Base-by-base conservation (phyloP, 2,797 vertebrate species). In the Emydoidea blandingii region DNA sequence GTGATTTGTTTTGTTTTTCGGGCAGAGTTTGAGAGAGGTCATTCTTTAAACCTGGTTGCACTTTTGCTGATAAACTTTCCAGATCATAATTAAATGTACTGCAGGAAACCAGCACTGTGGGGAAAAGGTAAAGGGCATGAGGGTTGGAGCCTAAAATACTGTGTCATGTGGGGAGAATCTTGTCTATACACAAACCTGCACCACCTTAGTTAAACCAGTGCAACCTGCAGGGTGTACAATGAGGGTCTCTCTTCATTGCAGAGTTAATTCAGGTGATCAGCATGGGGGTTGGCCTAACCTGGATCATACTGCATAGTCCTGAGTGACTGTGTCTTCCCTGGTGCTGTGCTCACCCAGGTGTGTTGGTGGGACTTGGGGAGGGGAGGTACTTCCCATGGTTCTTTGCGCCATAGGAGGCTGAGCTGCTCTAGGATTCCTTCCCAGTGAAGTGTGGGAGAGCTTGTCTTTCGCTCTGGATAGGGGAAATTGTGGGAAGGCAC, bases 1-100 rank as follows among this genome's bases (percentile, higher is more conserved):
- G 95, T 85, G 93, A 92, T 90, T 81, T 96, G 29, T 96, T 97
- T 87, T 94, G 53, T 94, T 96, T 96, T 92, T 79, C 72, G 95
- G 93, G 92, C 72, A 94, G 54, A 79, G 95, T 81, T 25, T 95
- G 96, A 97, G 97, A 96, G 92, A 94, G 8, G 78, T 96, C 93
- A 86, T 93, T 96, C 92, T 96, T 95, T 87, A 93, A 88, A 52
- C 84, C 54, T 87, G 74, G 79, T 96, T 78, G 79, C 41, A n/a
- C 83, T 95, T 92, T 95, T 92, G 68, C 86, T 85, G 80, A 74
- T 25, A 88, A 96, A 95, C 95, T 96, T 96, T 85, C 83, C 74
- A 31, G 54, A 92, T n/a, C 85, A 72, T 96, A 89, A 96, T 95
- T 95, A 94, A 90, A 92, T 21, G n/a, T 59, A 79, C 41, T 93